Base-by-base conservation (phyloP, 2,797 vertebrate species). In the Valencia hispanica region DNA sequence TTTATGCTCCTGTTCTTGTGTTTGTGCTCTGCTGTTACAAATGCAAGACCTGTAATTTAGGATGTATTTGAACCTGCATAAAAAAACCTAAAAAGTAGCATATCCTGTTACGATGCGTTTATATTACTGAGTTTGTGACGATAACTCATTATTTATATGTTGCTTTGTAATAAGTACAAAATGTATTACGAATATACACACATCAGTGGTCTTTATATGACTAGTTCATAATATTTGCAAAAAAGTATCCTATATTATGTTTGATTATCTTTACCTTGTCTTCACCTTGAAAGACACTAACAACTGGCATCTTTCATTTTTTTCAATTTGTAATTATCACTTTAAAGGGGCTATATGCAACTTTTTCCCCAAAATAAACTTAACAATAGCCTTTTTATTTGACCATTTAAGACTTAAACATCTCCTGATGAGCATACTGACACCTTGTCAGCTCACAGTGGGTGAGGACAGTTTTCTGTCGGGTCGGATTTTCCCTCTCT, bases 31-130 rank as follows among this genome's bases (percentile, higher is more conserved):
- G 39, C 3, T 30, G 59, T 74, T 61, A 68, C 8, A 74, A 59
- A 73, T 36, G 41, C 34, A 12, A 41, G 32, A 71, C 63, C 57
- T 74, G 8, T 1, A 57, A 73, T 63, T 17, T 61, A 71, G 78
- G 11, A 61, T 7, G 18, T 69, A 15, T 17, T 63, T 5, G 73
- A 78, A 72, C 34, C 41, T 63, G 65, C 27, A 12, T 22, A 15
- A 73, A 36, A 68, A 81, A 55, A 14, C 41, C 25, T 30, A 53
- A 39, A 55, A 55, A 55, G 4, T 10, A 39, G 73, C 30, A 61
- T 72, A 79, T 43, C 11, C 9, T 63, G 18, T 63, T 6, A 63
- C 36, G 9, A 8, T 20, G 32, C 1, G 7, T 17, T 32, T 61
- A 17, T 61, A 18, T 18, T 9, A 61, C 14, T 8, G 27, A 61